phyloP scores from a whole-genome alignment of 2,888 invertebrate species.

The Steinernema scapterisci region DNA sequence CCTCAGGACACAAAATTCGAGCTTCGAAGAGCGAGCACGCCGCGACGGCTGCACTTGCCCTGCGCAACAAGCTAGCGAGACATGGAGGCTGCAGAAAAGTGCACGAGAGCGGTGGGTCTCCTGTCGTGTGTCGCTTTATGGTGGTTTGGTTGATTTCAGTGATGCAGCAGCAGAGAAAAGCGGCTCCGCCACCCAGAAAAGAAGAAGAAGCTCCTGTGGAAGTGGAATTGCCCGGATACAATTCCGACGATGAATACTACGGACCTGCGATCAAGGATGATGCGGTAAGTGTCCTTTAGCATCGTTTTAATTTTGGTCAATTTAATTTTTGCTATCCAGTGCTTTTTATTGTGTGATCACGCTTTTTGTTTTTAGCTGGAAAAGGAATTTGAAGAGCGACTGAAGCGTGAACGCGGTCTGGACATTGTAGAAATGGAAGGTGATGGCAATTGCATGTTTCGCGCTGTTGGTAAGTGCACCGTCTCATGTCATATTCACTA shows the following conservation, averaged over 20 bases:
- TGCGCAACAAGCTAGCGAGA: neutral
- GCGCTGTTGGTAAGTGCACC: constrained; percentile 75
- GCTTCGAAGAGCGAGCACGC: neutral
- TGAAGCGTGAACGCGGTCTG: constrained; percentile 78
- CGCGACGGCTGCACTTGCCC: neutral
- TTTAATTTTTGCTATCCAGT: too few relatives aligned
- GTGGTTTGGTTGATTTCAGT: neutral
- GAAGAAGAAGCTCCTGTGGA: constrained; percentile 5
- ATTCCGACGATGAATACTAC: constrained; percentile 52
- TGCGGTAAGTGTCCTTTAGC: neutral
- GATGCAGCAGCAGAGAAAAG: neutral
- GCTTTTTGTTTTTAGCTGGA: constrained; percentile 74
- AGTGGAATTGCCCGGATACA: constrained; percentile 15
- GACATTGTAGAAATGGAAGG: constrained; percentile 82
- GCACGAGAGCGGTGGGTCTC: neutral
- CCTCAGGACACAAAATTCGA: neutral
- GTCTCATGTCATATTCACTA: constrained; percentile 23
- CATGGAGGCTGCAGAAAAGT: neutral
- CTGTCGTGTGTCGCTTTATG: neutral
- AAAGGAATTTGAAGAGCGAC: constrained; percentile 76
- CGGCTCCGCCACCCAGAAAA: neutral
- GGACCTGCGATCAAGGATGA: constrained; percentile 11
- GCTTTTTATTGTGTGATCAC: too few relatives aligned
- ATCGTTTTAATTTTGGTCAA: too few relatives aligned
- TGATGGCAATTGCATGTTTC: constrained; percentile 86